A percentile compares a stretch with the other conserved stretches of the same genome.
Conservation (phyloP, 2,797 vertebrate genomes). For the Muscicapa striata region DNA sequence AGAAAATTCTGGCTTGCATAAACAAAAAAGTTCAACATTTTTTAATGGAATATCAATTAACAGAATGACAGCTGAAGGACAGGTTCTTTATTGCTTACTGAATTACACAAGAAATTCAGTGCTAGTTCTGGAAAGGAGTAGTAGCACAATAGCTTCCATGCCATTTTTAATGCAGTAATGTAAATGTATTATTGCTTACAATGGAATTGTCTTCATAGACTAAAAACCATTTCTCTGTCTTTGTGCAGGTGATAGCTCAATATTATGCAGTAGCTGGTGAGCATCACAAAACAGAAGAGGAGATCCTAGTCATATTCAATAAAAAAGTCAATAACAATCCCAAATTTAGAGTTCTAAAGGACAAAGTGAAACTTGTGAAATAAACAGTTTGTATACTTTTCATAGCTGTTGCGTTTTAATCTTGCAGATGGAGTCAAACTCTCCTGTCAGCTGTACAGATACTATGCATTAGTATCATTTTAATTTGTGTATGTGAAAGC, state of each 20-base stretch:
- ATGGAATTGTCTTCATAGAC: background rate
- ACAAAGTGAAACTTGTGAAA: constrained; percentile 87
- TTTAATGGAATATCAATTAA: background rate
- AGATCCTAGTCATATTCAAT: constrained; percentile 86
- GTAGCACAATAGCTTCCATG: background rate
- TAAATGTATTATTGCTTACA: background rate
- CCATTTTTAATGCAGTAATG: background rate
- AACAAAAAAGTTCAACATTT: background rate
- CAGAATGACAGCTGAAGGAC: background rate
- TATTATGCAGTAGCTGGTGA: constrained; percentile 83
- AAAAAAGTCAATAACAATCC: constrained; percentile 91
- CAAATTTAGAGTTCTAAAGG: constrained; percentile 89
- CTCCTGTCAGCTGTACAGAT: background rate
- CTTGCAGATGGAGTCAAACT: background rate
- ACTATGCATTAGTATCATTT: background rate
- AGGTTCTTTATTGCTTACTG: background rate
- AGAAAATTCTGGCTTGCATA: background rate
- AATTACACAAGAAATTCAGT: background rate
- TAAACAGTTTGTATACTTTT: constrained; percentile 60
- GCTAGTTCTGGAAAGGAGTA: background rate
- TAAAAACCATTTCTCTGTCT: background rate
- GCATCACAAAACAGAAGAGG: constrained; percentile 82
- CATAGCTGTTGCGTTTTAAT: constrained; percentile 25
- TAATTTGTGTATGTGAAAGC: background rate
- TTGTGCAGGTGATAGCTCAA: constrained; percentile 87